Evolutionary conservation across 2,113 vertebrate genomes (phyloP).

Genomic region (Phalacrocorax brasilianus): DNA sequence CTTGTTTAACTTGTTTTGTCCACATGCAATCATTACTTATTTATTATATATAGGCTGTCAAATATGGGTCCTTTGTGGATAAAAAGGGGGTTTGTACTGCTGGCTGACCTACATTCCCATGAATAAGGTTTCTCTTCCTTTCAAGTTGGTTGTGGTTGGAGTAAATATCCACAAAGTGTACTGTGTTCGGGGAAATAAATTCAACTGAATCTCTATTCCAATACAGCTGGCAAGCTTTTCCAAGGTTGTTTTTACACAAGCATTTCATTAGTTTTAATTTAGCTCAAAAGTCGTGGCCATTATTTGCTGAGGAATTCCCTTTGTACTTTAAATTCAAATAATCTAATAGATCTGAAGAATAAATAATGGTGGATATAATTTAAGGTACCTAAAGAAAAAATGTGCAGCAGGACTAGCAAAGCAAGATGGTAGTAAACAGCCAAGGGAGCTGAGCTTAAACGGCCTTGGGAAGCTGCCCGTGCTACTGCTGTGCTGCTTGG

Average conservation of each 20-base stretch:
- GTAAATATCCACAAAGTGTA: slow-evolving; percentile 16
- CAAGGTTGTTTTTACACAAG: neutral
- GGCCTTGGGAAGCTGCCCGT: fast-evolving
- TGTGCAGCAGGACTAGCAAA: neutral
- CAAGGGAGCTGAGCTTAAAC: neutral
- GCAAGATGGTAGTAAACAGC: neutral
- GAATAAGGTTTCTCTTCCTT: slow-evolving; percentile 33
- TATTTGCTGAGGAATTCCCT: slow-evolving; percentile 4
- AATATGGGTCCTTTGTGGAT: slow-evolving; percentile 11
- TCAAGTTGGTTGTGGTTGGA: neutral
- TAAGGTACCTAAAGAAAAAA: neutral
- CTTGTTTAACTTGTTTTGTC: neutral
- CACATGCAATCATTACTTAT: slow-evolving; percentile 12
- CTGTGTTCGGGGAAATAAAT: slow-evolving; percentile 22
- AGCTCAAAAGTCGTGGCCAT: neutral
- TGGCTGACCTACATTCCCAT: slow-evolving; percentile 30
- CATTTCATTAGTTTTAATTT: neutral
- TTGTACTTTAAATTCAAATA: slow-evolving; percentile 6
- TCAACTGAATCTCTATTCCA: slow-evolving; percentile 20
- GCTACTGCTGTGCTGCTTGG: neutral
- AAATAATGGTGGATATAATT: neutral
- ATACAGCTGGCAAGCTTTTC: neutral
- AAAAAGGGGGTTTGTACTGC: neutral
- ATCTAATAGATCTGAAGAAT: slow-evolving; percentile 4
- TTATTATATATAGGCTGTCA: slow-evolving; percentile 14